Evolutionary conservation across 2,113 vertebrate genomes (phyloP).

Genomic region (Vombatus ursinus): DNA sequence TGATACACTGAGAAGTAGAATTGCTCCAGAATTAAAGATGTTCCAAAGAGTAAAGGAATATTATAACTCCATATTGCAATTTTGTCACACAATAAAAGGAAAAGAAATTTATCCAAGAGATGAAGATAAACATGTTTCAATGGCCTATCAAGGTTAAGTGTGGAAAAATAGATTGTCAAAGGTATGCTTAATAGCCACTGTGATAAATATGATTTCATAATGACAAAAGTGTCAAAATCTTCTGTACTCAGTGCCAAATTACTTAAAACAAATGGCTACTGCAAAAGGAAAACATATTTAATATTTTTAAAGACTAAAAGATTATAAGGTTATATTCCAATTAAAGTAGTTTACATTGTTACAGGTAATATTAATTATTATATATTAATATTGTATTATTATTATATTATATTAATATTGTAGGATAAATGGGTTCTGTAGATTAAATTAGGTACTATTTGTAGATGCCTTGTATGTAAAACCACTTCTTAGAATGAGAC

Average conservation of each 20-base stretch:
- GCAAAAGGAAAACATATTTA: not conserved
- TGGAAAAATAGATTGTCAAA: not conserved
- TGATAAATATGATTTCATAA: not conserved
- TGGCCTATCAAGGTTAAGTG: not conserved
- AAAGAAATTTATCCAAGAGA: not conserved
- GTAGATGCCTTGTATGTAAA: slow-evolving; percentile 14
- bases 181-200: not conserved
- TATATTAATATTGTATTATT: not conserved
- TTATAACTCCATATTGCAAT: not conserved
- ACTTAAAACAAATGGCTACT: not conserved
- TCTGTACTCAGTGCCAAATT: not conserved
- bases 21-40: not conserved
- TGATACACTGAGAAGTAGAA: not conserved
- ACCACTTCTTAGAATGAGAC: not conserved
- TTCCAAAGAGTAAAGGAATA: not conserved
- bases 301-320: not conserved
- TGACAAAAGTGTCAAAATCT: not conserved
- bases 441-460: slow-evolving; percentile 11
- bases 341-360: not conserved
- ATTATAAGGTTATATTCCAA: not conserved
- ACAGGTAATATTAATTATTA: not conserved
- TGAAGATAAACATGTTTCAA: not conserved
- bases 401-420: not conserved
- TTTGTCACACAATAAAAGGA: not conserved
- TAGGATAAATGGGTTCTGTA: not conserved